Percentiles rank a stretch among this genome's conserved stretches.
These are phyloP conservation scores for Helicoverpa zea DNA, from an alignment of 1,140 invertebrate genomes.

Conservation along the genomic window DNA sequence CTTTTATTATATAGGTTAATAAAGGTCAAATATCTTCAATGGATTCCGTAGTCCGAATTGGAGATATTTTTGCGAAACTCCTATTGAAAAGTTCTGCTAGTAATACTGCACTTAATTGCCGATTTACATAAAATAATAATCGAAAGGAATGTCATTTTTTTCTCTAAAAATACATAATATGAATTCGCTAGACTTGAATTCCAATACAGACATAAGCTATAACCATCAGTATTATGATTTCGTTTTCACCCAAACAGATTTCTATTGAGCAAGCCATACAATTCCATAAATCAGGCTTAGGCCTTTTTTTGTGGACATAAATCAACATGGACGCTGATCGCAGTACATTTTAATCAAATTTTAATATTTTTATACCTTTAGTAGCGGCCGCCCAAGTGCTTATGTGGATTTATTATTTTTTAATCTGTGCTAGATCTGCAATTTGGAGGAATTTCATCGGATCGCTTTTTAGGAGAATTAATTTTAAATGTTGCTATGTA, in stretches of 20 bases:
- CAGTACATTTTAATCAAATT: conserved; percentile 30
- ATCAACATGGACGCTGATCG: conserved; percentile 29
- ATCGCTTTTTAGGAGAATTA: too few species aligned
- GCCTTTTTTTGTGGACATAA: conserved; percentile 49
- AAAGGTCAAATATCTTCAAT: too few species aligned
- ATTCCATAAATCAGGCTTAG: conserved; percentile 49
- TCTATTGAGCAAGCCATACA: conserved; percentile 6
- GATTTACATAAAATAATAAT: too few species aligned
- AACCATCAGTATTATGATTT: neutral
- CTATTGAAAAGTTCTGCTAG: too few species aligned
- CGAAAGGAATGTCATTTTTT: too few species aligned
- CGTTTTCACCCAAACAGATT: conserved; percentile 31
- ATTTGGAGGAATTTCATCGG: neutral
- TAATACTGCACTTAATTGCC: too few species aligned
- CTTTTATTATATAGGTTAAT: too few species aligned
- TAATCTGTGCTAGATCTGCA: conserved; percentile 17
- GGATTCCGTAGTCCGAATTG: too few species aligned
- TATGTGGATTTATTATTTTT: conserved; percentile 42
- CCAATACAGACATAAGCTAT: neutral
- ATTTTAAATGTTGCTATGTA: too few species aligned
- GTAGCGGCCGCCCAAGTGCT: neutral
- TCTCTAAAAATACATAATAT: too few species aligned
- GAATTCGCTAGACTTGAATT: too few species aligned
- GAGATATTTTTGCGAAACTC: too few species aligned
- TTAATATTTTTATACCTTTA: conserved; percentile 40